phyloP scores from a whole-genome alignment of 2,888 invertebrate species.

The Caenorhabditis angaria region DNA sequence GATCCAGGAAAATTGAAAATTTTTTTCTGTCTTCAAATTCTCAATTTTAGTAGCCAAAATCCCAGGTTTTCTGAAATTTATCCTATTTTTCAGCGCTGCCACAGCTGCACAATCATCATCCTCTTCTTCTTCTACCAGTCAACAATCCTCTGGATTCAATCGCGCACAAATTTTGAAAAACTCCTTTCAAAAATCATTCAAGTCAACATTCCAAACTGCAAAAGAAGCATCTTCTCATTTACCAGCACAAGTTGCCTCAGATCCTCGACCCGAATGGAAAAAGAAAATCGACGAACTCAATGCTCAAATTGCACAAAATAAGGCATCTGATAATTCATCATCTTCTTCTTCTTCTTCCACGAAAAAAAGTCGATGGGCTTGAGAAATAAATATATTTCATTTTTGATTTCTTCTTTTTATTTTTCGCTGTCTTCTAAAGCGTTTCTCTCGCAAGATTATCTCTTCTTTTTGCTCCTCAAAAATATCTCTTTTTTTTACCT shows the following conservation, averaged over 20 bases:
- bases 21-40: neutral
- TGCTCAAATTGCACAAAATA: conserved; percentile 26
- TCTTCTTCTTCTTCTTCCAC: neutral
- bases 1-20: too few species aligned
- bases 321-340: neutral
- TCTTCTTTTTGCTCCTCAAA: neutral
- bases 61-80: neutral
- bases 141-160: conserved; percentile 29
- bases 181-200: conserved; percentile 51
- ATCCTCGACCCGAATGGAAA: conserved; percentile 66
- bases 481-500: neutral
- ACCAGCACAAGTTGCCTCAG: conserved; percentile 40
- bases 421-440: neutral
- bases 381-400: conserved; percentile 5
- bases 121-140: neutral
- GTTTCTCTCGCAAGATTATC: neutral
- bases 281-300: conserved; percentile 57
- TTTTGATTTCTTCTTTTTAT: conserved; percentile 1
- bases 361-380: conserved; percentile 40
- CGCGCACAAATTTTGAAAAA: conserved; percentile 50
- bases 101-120: conserved; percentile 20
- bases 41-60: neutral
- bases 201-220: conserved; percentile 46
- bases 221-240: conserved; percentile 24
- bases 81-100: conserved; percentile 17